Conservation (phyloP, 2,888 invertebrate species). For the Priocnemis perturbator region DNA sequence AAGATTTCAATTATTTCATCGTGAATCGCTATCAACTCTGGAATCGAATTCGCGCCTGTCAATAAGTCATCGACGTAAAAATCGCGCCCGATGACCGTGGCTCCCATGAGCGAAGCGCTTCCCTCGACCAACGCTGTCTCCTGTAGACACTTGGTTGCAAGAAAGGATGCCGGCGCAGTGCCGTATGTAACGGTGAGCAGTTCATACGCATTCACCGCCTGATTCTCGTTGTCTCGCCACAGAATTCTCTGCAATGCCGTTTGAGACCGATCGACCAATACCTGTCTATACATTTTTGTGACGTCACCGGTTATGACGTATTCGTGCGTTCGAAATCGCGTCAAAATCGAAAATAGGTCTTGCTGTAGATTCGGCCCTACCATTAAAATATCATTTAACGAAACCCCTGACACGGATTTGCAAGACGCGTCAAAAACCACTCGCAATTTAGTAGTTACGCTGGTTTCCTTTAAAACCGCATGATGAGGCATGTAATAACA, state of each 20-base stretch:
- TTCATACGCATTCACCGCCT: background rate
- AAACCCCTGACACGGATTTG: background rate
- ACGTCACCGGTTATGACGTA: constrained; percentile 17
- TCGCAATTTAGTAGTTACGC: constrained; percentile 13
- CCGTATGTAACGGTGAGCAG: constrained; percentile 1
- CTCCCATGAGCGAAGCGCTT: no score
- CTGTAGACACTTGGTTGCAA: constrained; percentile 11
- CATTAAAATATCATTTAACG: constrained; percentile 10
- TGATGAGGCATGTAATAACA: constrained; percentile 25
- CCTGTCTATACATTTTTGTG: constrained; percentile 21
- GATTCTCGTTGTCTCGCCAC: background rate
- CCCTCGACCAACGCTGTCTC: constrained; percentile 2
- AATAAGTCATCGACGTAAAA: constrained; percentile 39
- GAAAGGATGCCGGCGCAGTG: background rate
- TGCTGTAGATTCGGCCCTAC: constrained; percentile 14
- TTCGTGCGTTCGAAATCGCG: background rate
- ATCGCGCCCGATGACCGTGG: background rate
- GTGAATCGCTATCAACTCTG: constrained; percentile 6
- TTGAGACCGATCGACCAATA: background rate
- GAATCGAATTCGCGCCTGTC: constrained; percentile 13
- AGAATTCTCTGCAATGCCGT: background rate
- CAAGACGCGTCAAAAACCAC: constrained; percentile 22
- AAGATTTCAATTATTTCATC: background rate
- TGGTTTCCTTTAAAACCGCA: constrained; percentile 7
- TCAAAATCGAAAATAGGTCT: background rate